phyloP scores from a whole-genome alignment of 2,113 vertebrate genomes.

The Semicossyphus pulcher region DNA sequence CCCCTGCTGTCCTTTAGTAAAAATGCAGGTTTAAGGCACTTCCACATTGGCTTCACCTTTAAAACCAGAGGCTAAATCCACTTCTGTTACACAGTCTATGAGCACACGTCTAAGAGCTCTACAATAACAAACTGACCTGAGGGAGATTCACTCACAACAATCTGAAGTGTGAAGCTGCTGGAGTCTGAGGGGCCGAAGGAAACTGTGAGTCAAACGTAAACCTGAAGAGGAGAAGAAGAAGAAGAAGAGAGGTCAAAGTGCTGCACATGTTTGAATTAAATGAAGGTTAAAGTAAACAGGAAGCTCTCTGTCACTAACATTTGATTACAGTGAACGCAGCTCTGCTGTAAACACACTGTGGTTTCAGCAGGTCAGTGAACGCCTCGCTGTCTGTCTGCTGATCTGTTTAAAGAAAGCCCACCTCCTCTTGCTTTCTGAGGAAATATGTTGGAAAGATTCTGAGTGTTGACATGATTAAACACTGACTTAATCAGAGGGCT shows the following conservation, averaged over 20 bases:
- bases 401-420: too few species aligned
- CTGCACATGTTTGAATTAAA: constrained; percentile 36
- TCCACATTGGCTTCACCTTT: background rate
- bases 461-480: too few species aligned
- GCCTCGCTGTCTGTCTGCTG: background rate
- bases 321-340: constrained; percentile 39
- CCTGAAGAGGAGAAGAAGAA: background rate
- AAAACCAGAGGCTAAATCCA: background rate
- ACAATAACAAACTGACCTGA: background rate
- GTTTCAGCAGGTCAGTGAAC: constrained; percentile 26
- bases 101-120: background rate
- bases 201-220: constrained; percentile 18
- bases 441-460: background rate
- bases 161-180: background rate
- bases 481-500: too few species aligned
- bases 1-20: too few species aligned
- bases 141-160: background rate
- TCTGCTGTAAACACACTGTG: constrained; percentile 27
- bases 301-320: constrained; percentile 27
- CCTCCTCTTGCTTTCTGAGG: too few species aligned
- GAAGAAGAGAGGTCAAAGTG: constrained; percentile 3
- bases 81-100: background rate
- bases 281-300: constrained; percentile 54
- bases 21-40: background rate
- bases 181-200: background rate